Conservation (phyloP, 2,888 invertebrate genomes). For the Zelleria hepariella region DNA sequence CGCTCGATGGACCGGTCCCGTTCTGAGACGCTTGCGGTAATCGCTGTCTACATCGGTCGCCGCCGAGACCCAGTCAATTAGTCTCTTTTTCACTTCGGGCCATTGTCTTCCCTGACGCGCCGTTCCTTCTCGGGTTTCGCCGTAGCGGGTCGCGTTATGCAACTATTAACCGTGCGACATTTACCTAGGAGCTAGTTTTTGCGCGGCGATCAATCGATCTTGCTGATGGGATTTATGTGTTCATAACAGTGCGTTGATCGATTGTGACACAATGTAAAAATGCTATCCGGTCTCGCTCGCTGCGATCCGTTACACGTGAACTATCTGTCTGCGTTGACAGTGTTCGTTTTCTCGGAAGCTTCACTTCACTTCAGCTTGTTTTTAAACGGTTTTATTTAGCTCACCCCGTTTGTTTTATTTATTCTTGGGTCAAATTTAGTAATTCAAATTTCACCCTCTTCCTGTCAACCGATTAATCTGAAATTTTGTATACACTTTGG, state of each 20-base stretch:
- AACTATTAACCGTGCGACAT: constrained; percentile 35
- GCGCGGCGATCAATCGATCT: constrained; percentile 23
- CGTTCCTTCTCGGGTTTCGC: constrained; percentile 27
- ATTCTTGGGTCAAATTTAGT: too few relatives aligned
- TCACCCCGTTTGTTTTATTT: too few relatives aligned
- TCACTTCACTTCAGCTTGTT: background rate
- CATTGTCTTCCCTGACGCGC: constrained; percentile 39
- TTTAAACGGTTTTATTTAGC: background rate
- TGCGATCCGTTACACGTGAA: background rate
- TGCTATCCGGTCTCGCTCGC: background rate
- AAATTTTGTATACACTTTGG: too few relatives aligned
- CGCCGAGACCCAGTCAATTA: constrained; percentile 31
- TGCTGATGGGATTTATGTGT: constrained; percentile 32
- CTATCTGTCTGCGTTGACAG: background rate
- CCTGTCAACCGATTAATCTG: too few relatives aligned
- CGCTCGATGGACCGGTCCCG: constrained; percentile 7
- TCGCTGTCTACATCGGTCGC: constrained; percentile 34
- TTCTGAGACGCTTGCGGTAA: constrained; percentile 41
- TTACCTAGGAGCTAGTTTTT: constrained; percentile 27
- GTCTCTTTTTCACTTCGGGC: constrained; percentile 35
- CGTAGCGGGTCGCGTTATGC: constrained; percentile 44
- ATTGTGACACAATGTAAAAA: background rate
- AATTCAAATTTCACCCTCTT: too few relatives aligned
- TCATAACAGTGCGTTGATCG: constrained; percentile 12
- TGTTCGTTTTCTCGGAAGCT: background rate